Percentiles rank a stretch among this genome's conserved stretches.
These are phyloP conservation scores for Caerostris darwini DNA, from an alignment of 1,140 invertebrate species.

Conservation along the genomic window DNA sequence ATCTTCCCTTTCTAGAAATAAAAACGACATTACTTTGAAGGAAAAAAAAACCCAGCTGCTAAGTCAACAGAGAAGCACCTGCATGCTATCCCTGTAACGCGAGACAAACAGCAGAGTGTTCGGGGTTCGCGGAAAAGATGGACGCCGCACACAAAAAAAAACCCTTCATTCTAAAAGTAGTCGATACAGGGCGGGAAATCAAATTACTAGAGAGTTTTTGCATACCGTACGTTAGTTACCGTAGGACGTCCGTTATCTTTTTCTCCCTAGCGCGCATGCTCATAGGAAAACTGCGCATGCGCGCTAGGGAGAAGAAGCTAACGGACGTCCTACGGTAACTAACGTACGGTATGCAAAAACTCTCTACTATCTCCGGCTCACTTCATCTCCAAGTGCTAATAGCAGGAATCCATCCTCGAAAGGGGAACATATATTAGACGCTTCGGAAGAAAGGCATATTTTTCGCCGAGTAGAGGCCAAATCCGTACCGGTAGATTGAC, in stretches of 20 bases:
- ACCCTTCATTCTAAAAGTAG: not conserved
- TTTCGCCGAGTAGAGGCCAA: too few species aligned
- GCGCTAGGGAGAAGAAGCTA: too few species aligned
- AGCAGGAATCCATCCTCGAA: not conserved
- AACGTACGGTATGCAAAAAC: not conserved
- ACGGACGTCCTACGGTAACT: too few species aligned
- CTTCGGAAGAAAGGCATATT: not conserved
- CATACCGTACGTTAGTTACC: too few species aligned
- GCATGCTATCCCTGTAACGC: not conserved
- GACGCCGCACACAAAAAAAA: not conserved
- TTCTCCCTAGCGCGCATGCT: too few species aligned
- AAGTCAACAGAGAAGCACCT: not conserved
- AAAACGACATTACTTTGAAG: not conserved
- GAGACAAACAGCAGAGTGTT: not conserved
- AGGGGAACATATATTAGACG: not conserved
- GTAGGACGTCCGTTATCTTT: too few species aligned
- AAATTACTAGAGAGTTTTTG: too few species aligned
- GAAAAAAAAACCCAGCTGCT: not conserved
- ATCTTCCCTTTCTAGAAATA: not conserved
- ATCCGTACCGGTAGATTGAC: too few species aligned
- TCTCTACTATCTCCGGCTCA: not conserved
- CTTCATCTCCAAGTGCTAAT: not conserved
- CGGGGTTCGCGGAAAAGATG: not conserved
- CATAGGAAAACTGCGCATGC: too few species aligned
- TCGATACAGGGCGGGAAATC: slow-evolving; percentile 25